Evolutionary conservation across 2,888 invertebrate species (phyloP), one percentile per base, ranked within the genome.

Genomic region (Caenorhabditis virilis): DNA sequence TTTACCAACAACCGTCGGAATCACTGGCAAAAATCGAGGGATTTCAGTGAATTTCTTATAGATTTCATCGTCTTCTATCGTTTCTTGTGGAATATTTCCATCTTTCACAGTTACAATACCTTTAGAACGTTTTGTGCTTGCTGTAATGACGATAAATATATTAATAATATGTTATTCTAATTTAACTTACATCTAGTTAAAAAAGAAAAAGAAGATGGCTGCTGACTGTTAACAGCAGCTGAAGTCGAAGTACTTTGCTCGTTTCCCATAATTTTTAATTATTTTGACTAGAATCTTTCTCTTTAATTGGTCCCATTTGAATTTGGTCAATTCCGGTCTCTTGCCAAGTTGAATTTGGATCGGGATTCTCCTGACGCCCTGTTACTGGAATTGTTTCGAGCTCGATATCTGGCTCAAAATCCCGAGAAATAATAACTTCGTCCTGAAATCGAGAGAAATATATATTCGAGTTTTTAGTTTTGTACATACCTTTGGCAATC

Each of bases 331-430:
- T 53, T 18, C 67, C 75, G 2, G 71, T 61, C 36, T 75, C 73
- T 33, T 35, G 47, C 71, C 73, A 71, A 43, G 62, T 62, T 11
- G 30, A 50, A 23, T 69, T 66, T 13, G 56, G 51, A 20, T 72
- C 72, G 2, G 55, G 41, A 13, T 45, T 27, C n/a, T 66, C 66
- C 50, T 65, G 68, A 27, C 68, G 66, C 33, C 41, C 52, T 27
- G 55, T 60, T n/a, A 62, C 58, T n/a, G 76, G 72, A 27, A 71
- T 61, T 6, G 74, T 39, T 30, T 78, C 78, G 15, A 71, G 60
- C 22, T 78, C 78, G 16, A 69, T 68, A 50, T 78, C 78, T 9
- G 78, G 78, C 22, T 72, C 54, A 27, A 71, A 70, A n/a, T 72
- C 67, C 16, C 74, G 64, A 15, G 76, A 72, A 22, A 78, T 71